phyloP scores from a whole-genome alignment of 2,797 vertebrate genomes.

The Lycodopsis pacificus region DNA sequence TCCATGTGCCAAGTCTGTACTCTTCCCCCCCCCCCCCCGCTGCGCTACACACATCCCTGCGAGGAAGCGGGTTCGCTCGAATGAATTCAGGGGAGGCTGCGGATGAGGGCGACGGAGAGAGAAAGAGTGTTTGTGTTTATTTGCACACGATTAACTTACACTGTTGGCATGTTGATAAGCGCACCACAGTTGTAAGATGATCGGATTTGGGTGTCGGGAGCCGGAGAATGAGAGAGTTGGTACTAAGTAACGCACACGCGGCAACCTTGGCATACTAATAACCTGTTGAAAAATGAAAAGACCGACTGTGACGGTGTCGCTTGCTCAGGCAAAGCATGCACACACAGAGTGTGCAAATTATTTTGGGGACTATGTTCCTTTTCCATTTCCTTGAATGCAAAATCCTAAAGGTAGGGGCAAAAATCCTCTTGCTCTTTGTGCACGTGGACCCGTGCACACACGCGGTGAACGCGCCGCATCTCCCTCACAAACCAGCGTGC shows the following conservation, averaged over 20 bases:
- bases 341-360: conserved; percentile 13
- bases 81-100: conserved; percentile 6
- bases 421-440: not conserved
- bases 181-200: conserved; percentile 44
- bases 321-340: conserved; percentile 2
- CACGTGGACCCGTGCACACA: conserved; percentile 8
- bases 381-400: not conserved
- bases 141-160: conserved; percentile 62
- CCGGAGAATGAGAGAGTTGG: conserved; percentile 22
- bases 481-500: not conserved
- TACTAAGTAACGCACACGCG: conserved; percentile 3
- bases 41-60: conserved; percentile 48
- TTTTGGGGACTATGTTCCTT: not conserved
- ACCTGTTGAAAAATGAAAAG: conserved; percentile 20
- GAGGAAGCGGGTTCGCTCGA: conserved; percentile 43
- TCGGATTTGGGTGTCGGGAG: conserved; percentile 44
- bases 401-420: not conserved
- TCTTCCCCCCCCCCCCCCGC: conserved; percentile 36
- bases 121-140: conserved; percentile 54
- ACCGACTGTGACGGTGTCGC: conserved; percentile 12
- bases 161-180: conserved; percentile 64
- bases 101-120: conserved; percentile 3
- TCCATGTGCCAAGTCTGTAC: conserved; percentile 55
- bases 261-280: conserved; percentile 34
- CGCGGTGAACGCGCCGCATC: not conserved